Conservation (phyloP, 2,113 vertebrate genomes). For the Peromyscus maniculatus region DNA sequence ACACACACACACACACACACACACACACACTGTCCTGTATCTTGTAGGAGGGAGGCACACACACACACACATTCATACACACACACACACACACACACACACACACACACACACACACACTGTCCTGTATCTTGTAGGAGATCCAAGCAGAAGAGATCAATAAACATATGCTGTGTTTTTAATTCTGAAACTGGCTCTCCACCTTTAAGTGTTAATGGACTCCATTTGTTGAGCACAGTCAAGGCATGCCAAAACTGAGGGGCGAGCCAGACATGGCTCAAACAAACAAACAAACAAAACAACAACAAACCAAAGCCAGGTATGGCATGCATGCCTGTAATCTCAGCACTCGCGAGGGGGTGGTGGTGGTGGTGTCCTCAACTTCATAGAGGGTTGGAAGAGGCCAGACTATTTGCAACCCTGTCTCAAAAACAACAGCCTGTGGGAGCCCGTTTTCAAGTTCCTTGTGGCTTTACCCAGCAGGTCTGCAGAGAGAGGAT, state of each 20-base stretch:
- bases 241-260: background rate
- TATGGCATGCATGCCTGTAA: background rate
- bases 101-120: too few species aligned
- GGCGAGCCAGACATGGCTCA: background rate
- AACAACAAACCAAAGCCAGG: background rate
- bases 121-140: background rate
- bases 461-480: too few species aligned
- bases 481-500: too few species aligned
- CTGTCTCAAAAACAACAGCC: background rate
- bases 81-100: too few species aligned
- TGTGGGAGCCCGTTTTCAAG: too few species aligned
- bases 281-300: background rate
- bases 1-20: too few species aligned
- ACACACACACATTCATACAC: too few species aligned
- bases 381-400: background rate
- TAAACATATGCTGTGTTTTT: background rate
- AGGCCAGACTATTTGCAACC: background rate
- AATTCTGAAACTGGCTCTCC: background rate
- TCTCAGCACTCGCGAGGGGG: too few species aligned
- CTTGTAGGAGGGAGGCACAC: background rate
- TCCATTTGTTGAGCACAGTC: conserved; percentile 12
- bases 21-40: too few species aligned
- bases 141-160: background rate
- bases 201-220: background rate
- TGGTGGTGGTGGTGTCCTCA: background rate